phyloP scores from a whole-genome alignment of 1,140 invertebrate genomes.

The Calephelis virginiensis region DNA sequence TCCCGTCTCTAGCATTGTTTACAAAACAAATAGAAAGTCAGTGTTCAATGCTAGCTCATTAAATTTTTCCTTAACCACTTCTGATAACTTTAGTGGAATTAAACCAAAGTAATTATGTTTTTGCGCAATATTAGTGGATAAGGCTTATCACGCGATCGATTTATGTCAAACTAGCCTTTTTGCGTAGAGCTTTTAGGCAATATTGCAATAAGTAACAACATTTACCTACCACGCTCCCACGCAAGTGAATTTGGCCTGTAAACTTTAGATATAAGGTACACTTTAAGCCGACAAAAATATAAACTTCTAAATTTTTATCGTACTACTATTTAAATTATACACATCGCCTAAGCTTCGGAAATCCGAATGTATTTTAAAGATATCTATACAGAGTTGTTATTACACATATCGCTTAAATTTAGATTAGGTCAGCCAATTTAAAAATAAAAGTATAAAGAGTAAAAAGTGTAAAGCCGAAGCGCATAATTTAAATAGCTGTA shows the following conservation, averaged over 20 bases:
- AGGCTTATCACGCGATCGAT: conserved; percentile 10
- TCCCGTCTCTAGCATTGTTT: conserved; percentile 5
- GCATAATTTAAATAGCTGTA: too few relatives aligned
- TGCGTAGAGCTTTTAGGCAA: background rate
- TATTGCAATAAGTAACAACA: background rate
- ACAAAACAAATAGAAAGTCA: conserved; percentile 9
- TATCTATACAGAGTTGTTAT: too few relatives aligned
- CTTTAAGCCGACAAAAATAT: too few relatives aligned
- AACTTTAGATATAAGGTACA: too few relatives aligned
- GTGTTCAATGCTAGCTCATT: conserved; percentile 1
- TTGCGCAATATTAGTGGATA: conserved; percentile 12
- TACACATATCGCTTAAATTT: too few relatives aligned
- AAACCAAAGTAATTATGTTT: conserved; percentile 16
- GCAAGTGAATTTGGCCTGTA: background rate
- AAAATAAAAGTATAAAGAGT: too few relatives aligned
- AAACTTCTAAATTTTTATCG: too few relatives aligned
- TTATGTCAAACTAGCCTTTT: background rate
- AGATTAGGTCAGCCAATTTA: too few relatives aligned
- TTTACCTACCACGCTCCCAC: background rate
- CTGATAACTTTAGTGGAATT: conserved; percentile 17
- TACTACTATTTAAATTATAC: too few relatives aligned
- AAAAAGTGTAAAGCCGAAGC: too few relatives aligned
- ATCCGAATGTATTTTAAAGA: too few relatives aligned
- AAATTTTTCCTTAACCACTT: conserved; percentile 6
- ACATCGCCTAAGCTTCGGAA: too few relatives aligned